A percentile compares a stretch with the other conserved stretches of the same genome.
Evolutionary conservation across 1,140 invertebrate species (phyloP).

Genomic region (Eciton burchellii): DNA sequence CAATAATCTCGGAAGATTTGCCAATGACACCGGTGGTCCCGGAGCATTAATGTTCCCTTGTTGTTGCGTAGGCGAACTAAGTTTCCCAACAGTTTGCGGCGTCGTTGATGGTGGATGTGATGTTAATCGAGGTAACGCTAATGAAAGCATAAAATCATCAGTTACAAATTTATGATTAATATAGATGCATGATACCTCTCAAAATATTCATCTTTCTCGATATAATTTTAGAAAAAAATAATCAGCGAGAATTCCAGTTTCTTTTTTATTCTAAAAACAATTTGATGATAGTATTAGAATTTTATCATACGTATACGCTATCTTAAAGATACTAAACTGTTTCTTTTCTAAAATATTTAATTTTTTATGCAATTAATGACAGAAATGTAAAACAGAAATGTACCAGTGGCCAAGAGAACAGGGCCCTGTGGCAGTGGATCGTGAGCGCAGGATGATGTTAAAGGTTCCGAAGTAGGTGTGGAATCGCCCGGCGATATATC

Average conservation of each 20-base stretch:
- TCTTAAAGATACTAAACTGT: no score
- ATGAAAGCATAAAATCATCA: slow-evolving; percentile 23
- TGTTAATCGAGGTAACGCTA: slow-evolving; percentile 89
- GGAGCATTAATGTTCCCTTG: slow-evolving; percentile 85
- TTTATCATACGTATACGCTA: no score
- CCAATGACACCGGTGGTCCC: slow-evolving; percentile 85
- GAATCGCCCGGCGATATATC: slow-evolving; percentile 94
- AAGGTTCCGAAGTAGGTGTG: slow-evolving; percentile 91
- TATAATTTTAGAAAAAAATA: background rate
- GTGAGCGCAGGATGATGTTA: slow-evolving; percentile 80
- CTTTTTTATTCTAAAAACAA: no score
- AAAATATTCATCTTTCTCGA: no score
- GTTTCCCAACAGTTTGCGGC: slow-evolving; percentile 83
- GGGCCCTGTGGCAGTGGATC: slow-evolving; percentile 86
- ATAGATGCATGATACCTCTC: no score
- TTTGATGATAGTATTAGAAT: no score
- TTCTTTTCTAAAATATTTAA: no score
- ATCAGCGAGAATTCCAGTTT: no score
- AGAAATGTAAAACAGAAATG: slow-evolving; percentile 44
- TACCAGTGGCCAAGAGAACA: slow-evolving; percentile 88
- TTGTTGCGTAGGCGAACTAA: slow-evolving; percentile 84
- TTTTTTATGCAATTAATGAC: no score
- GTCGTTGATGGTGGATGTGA: slow-evolving; percentile 85
- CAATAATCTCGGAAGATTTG: slow-evolving; percentile 85
- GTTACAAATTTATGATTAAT: background rate